A percentile compares a stretch with the other conserved stretches of the same genome.
phyloP scores from a whole-genome alignment of 2,113 vertebrate genomes.

The Danio rerio region GRCz12tu NC_133187.1:4328001-4328500 shows the following conservation, averaged over 20 bases:
- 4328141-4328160: too few relatives aligned
- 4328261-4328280: conserved; percentile 28
- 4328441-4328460: not conserved
- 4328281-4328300: not conserved
- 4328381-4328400: conserved; percentile 2
- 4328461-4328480: conserved; percentile 27
- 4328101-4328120: not conserved
- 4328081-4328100: not conserved
- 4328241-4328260: conserved; percentile 42
- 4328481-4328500: conserved; percentile 36
- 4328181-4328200: not conserved
- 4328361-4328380: conserved; percentile 73
- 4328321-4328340: conserved; percentile 44
- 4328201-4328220: not conserved
- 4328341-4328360: conserved; percentile 66
- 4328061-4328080: not conserved
- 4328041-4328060: too few relatives aligned
- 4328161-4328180: not conserved
- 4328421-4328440: conserved; percentile 56
- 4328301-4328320: conserved; percentile 61
- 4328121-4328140: too few relatives aligned
- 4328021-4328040: too few relatives aligned
- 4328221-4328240: not conserved
- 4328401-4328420: conserved; percentile 66
- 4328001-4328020: too few relatives aligned